Evolutionary conservation across 30 jellyfish, hydroid and myxozoan genomes (phyloP).

Genomic region (Cassiopea andromeda): DNA sequence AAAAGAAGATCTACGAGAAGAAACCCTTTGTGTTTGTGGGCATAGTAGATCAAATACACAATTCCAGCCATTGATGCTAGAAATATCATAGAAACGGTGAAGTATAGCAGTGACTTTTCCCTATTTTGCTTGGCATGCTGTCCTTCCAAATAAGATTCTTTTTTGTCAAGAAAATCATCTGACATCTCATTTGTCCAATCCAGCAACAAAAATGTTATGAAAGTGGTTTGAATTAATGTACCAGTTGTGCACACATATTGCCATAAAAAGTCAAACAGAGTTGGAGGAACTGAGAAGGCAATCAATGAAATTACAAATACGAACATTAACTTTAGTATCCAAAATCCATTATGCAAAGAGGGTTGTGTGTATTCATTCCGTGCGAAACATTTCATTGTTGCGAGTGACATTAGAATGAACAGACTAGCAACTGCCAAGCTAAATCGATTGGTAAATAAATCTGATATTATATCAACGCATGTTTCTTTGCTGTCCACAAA

Average conservation of each 20-base stretch:
- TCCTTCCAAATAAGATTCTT: background rate
- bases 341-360: conserved; percentile 82
- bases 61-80: background rate
- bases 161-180: background rate
- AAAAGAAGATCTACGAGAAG: background rate
- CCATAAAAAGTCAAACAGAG: conserved; percentile 83
- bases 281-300: conserved; percentile 92
- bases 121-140: background rate
- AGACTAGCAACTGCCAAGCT: conserved; percentile 79
- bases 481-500: conserved; percentile 54
- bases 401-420: conserved; percentile 64
- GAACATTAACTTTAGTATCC: conserved; percentile 89
- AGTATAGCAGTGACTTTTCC: background rate
- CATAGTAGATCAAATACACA: conserved; percentile 1
- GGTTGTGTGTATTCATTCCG: conserved; percentile 41
- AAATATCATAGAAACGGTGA: background rate
- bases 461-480: conserved; percentile 78
- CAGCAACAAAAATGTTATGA: conserved; percentile 50
- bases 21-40: background rate
- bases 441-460: conserved; percentile 72
- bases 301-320: conserved; percentile 69
- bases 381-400: conserved; percentile 38
- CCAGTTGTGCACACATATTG: conserved; percentile 29
- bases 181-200: conserved; percentile 44
- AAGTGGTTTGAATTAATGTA: conserved; percentile 36